These are phyloP conservation scores for Morone chrysops DNA, from an alignment of 2,113 vertebrate genomes.

Conservation along the genomic window DNA sequence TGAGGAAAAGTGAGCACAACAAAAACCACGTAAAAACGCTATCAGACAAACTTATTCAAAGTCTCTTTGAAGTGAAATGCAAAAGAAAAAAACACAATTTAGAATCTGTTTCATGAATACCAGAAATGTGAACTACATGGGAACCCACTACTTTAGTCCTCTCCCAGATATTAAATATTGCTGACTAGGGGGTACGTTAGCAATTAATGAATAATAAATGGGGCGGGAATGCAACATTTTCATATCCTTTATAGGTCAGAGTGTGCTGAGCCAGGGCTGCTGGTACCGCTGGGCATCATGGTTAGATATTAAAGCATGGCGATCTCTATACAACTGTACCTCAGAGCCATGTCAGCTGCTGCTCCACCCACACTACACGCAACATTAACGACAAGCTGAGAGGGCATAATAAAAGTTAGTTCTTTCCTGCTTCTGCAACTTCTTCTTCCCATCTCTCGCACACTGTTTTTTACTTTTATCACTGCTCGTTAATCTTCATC, in stretches of 20 bases:
- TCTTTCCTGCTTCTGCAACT: slow-evolving; percentile 57
- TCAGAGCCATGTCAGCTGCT: slow-evolving; percentile 68
- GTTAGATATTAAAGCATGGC: slow-evolving; percentile 72
- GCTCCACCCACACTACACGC: slow-evolving; percentile 65
- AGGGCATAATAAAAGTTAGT: slow-evolving; percentile 72
- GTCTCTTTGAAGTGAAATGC: slow-evolving; percentile 69
- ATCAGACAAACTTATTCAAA: slow-evolving; percentile 64
- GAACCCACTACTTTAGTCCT: slow-evolving; percentile 51
- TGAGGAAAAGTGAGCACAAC: slow-evolving; percentile 15
- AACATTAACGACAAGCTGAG: slow-evolving; percentile 72
- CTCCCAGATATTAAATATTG: slow-evolving; percentile 78
- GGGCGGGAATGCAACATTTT: slow-evolving; percentile 73
- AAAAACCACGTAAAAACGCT: slow-evolving; percentile 1
- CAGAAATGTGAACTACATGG: slow-evolving; percentile 65
- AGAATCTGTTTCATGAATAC: slow-evolving; percentile 71
- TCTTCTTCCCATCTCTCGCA: slow-evolving; percentile 45
- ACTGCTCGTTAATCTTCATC: slow-evolving; percentile 69
- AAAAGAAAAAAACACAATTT: slow-evolving; percentile 63
- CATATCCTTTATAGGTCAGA: slow-evolving; percentile 80
- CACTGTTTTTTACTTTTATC: slow-evolving; percentile 67
- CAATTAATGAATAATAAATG: slow-evolving; percentile 84
- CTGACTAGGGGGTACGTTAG: slow-evolving; percentile 80
- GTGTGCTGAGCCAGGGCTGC: slow-evolving; percentile 65
- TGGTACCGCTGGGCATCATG: slow-evolving; percentile 71
- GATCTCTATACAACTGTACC: slow-evolving; percentile 67